phyloP scores from a whole-genome alignment of 1,140 invertebrate species.

The Drusus annulatus region DNA sequence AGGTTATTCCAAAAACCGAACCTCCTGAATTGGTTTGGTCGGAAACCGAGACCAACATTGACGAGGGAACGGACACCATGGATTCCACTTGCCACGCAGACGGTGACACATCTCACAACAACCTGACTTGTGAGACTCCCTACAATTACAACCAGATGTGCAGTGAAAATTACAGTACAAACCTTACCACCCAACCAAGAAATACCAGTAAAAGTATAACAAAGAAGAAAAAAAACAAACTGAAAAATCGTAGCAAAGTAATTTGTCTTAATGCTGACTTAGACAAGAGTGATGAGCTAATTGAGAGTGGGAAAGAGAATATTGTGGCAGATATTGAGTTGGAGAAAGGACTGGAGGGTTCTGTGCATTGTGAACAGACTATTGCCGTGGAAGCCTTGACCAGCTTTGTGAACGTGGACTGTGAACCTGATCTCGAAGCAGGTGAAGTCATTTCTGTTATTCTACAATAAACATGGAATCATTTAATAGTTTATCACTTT shows the following conservation, averaged over 20 bases:
- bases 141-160: neutral
- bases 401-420: constrained; percentile 19
- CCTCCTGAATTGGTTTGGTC: constrained; percentile 33
- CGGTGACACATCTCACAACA: neutral
- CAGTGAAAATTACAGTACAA: neutral
- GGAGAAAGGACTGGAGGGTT: constrained; percentile 28
- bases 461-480: neutral
- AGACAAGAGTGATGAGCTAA: constrained; percentile 16
- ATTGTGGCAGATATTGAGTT: constrained; percentile 25
- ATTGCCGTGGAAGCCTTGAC: constrained; percentile 23
- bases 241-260: constrained; percentile 50
- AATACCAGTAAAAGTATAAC: constrained; percentile 1
- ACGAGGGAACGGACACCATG: constrained; percentile 14
- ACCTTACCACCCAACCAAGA: neutral
- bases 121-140: neutral
- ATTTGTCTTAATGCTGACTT: constrained; percentile 22
- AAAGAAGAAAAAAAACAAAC: constrained; percentile 55
- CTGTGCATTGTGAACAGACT: constrained; percentile 9
- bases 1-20: constrained; percentile 60
- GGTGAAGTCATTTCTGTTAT: constrained; percentile 7
- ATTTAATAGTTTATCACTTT: no score
- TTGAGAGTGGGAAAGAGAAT: constrained; percentile 39
- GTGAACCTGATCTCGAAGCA: constrained; percentile 36
- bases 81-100: neutral
- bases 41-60: constrained; percentile 8